Evolutionary conservation across 2,797 vertebrate genomes (phyloP).

Genomic region (Alectoris magna): DNA sequence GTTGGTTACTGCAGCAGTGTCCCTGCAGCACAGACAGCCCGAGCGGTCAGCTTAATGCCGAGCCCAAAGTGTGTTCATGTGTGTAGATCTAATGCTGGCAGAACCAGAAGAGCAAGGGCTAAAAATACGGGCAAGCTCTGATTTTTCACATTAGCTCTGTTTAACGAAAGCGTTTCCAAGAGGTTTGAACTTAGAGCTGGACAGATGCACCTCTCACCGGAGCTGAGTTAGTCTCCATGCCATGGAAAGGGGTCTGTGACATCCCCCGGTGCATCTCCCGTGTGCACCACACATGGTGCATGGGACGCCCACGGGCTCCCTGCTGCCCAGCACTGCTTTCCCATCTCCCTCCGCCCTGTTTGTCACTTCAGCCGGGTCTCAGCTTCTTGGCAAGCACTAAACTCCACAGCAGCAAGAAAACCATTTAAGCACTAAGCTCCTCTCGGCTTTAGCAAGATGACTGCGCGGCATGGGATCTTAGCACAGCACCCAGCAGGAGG

Average conservation of each 20-base stretch:
- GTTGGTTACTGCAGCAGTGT: conserved; percentile 22
- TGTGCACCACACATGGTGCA: no score
- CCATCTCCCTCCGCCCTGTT: conserved; percentile 55
- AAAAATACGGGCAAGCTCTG: not conserved
- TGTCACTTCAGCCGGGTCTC: conserved; percentile 68
- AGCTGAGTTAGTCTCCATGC: not conserved
- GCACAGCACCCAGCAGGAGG: conserved; percentile 70
- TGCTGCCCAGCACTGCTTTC: not conserved
- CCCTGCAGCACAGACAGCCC: not conserved
- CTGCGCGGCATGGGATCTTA: conserved; percentile 50
- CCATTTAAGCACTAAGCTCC: conserved; percentile 82
- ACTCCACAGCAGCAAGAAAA: conserved; percentile 76
- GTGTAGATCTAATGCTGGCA: not conserved
- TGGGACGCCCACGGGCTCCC: not conserved
- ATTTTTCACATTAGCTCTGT: not conserved
- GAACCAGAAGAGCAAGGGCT: not conserved
- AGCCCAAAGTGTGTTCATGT: not conserved
- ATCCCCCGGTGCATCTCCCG: not conserved
- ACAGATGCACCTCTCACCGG: not conserved
- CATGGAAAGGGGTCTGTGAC: fast-evolving
- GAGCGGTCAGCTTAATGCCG: not conserved
- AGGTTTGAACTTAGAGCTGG: not conserved
- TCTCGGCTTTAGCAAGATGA: conserved; percentile 67
- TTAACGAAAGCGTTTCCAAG: not conserved
- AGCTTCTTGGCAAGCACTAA: conserved; percentile 76